Conservation (phyloP, 1,140 invertebrate genomes). For the Dinoponera quadriceps region DNA sequence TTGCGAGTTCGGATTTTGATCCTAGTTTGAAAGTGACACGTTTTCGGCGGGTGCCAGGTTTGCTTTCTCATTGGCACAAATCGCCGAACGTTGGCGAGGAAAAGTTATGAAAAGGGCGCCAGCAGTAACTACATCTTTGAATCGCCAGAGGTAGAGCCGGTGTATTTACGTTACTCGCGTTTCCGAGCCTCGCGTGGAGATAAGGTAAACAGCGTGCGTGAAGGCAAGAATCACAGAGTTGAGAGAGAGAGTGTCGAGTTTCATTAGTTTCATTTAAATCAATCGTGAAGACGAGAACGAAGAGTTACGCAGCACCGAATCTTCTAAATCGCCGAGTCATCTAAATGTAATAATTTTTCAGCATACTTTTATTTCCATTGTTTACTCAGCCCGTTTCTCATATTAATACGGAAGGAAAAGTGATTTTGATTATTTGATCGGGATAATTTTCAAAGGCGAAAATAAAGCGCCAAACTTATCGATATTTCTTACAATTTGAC, state of each 20-base stretch:
- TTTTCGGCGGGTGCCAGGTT: neutral
- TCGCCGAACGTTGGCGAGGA: neutral
- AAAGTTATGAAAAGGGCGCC: conserved; percentile 10
- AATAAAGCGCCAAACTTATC: no score
- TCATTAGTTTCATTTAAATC: neutral
- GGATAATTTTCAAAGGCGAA: no score
- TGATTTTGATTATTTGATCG: no score
- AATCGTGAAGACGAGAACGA: neutral
- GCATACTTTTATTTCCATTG: no score
- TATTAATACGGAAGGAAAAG: no score
- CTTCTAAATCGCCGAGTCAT: no score
- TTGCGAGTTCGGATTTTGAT: neutral
- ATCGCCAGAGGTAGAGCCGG: neutral
- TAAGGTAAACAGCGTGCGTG: conserved; percentile 1
- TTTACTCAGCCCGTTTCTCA: no score
- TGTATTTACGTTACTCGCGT: neutral
- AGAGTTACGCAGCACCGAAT: no score
- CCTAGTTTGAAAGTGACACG: conserved; percentile 12
- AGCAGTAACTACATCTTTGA: neutral
- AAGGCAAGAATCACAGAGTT: neutral
- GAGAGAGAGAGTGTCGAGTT: neutral
- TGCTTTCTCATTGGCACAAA: neutral
- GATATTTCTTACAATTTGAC: no score
- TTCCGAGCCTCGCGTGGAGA: neutral
- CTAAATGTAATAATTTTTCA: no score